Evolutionary conservation across 2,888 invertebrate species (phyloP), one percentile per base, ranked within the genome.

Genomic region (Habroteleia sp.): DNA sequence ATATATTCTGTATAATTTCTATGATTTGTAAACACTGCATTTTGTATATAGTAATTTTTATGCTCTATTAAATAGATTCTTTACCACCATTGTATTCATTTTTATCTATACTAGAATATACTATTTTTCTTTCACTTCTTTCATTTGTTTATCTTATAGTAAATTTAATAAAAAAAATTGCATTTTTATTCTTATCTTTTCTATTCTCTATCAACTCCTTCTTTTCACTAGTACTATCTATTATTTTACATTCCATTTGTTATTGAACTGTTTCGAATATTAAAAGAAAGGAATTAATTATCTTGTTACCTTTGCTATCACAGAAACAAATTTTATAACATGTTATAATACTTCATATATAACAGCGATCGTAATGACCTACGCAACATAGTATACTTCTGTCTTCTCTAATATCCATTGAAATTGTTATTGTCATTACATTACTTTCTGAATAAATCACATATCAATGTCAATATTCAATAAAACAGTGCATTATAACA

Each of bases 261-360:
- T n/a, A n/a, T n/a, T n/a, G n/a, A n/a, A n/a, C n/a, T n/a, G n/a
- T n/a, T n/a, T n/a, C n/a, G n/a, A n/a, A n/a, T n/a, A 37, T 16
- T 16, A 37, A 7, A 37, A n/a, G n/a, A 37, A 37, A 37, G 8
- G 5, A n/a, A 37, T 6, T n/a, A 37, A 14, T 56, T 29, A 35
- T 54, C 7, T 31, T 46, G 23, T 31, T 29, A 48, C 3, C 2
- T 48, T 27, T 37, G 81, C 81, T 83, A 83, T 84, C 82, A 83
- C 83, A 82, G 79, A 63, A 71, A 48, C 3, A 37, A 13, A 46
- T 56, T 56, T 66, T 39, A 56, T 48, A 46, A 46, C 42, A 4
- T 7, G 27, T 35, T 44, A 16, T 60, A 25, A 7, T 10, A 33
- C 17, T n/a, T n/a, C n/a, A n/a, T n/a, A n/a, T n/a, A n/a, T n/a